phyloP scores from a whole-genome alignment of 2,888 invertebrate species.

The Heliconius aoede region DNA sequence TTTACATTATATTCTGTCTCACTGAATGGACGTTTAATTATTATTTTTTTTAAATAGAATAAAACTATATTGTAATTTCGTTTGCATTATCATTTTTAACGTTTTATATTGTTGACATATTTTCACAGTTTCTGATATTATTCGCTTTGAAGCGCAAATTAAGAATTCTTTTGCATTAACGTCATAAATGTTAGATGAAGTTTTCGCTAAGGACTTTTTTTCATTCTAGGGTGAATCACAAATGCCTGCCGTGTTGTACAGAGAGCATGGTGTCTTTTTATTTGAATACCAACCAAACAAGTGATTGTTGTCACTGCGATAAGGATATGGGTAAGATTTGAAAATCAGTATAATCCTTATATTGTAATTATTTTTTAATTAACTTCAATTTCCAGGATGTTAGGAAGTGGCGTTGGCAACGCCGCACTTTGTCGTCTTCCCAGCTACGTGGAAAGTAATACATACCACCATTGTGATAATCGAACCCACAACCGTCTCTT shows the following conservation, averaged over 20 bases:
- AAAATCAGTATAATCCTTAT: neutral
- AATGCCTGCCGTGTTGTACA: slow-evolving; percentile 89
- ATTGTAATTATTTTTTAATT: neutral
- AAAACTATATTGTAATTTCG: slow-evolving; percentile 39
- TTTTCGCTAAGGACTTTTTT: slow-evolving; percentile 37
- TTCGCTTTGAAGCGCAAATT: slow-evolving; percentile 42
- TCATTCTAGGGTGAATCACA: slow-evolving; percentile 85
- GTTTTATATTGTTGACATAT: slow-evolving; percentile 46
- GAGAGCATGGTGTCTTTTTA: slow-evolving; percentile 74
- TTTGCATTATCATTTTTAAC: slow-evolving; percentile 40
- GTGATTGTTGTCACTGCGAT: slow-evolving; percentile 87
- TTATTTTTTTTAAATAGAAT: slow-evolving; percentile 17
- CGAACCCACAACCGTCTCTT: too few relatives aligned
- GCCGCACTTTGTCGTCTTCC: too few relatives aligned
- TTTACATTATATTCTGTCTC: slow-evolving; percentile 13
- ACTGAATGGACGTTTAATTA: slow-evolving; percentile 4
- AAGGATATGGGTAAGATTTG: slow-evolving; percentile 85
- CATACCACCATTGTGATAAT: too few relatives aligned
- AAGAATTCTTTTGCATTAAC: slow-evolving; percentile 43
- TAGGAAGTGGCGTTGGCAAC: too few relatives aligned
- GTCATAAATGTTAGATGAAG: slow-evolving; percentile 38
- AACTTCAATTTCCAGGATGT: too few relatives aligned
- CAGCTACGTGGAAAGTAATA: too few relatives aligned
- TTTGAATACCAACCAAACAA: slow-evolving; percentile 64
- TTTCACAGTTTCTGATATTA: slow-evolving; percentile 42